phyloP scores from a whole-genome alignment of 2,888 invertebrate species.

The Eurytoma californica region DNA sequence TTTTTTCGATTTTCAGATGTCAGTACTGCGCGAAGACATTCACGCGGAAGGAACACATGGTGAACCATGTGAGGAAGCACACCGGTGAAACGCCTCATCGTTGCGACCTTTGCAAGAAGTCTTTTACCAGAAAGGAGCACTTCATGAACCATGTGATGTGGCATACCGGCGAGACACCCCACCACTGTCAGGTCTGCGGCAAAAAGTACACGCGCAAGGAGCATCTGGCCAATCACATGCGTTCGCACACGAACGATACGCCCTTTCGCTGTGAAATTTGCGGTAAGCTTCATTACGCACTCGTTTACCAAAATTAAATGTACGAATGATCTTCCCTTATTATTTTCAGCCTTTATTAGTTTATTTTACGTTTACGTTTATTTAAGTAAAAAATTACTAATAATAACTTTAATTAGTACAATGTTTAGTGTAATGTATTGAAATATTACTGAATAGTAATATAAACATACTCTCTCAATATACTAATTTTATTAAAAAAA shows the following conservation, averaged over 20 bases:
- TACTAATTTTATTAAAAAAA: no score
- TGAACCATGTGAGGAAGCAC: slow-evolving; percentile 85
- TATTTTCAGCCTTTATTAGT: no score
- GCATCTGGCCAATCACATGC: slow-evolving; percentile 91
- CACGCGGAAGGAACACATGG: slow-evolving; percentile 87
- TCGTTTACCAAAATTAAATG: no score
- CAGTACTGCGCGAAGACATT: slow-evolving; percentile 86
- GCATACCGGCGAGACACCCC: slow-evolving; percentile 90
- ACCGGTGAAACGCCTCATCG: slow-evolving; percentile 86
- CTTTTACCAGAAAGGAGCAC: slow-evolving; percentile 86
- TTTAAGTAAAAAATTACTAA: background rate
- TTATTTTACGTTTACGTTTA: no score
- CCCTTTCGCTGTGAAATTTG: slow-evolving; percentile 92
- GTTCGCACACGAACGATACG: slow-evolving; percentile 91
- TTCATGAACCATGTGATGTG: slow-evolving; percentile 89
- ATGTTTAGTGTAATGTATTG: no score
- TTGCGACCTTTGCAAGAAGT: slow-evolving; percentile 87
- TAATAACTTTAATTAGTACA: background rate
- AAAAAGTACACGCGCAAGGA: slow-evolving; percentile 94
- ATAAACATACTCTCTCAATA: no score
- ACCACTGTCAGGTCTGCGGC: slow-evolving; percentile 90
- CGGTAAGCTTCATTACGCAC: slow-evolving; percentile 75
- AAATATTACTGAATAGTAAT: no score
- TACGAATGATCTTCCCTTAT: no score
- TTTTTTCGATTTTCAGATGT: slow-evolving; percentile 75